phyloP scores from a whole-genome alignment of 2,888 invertebrate genomes.

The Lordiphosa andalusiaca region DNA sequence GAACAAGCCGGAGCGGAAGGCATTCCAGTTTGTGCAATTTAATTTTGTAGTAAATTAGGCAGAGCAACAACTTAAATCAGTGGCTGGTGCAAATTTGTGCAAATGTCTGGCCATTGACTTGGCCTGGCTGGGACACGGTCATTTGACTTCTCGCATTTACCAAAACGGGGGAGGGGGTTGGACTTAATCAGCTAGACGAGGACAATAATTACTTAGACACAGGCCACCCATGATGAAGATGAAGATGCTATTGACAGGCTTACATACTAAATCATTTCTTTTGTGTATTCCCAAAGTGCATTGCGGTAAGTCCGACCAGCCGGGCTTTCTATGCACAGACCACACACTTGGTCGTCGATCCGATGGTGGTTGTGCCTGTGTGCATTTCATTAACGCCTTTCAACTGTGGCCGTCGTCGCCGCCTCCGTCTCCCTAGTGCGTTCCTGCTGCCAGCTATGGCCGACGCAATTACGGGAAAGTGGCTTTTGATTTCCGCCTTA shows the following conservation, averaged over 20 bases:
- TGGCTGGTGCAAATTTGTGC: constrained; percentile 52
- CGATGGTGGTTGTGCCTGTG: constrained; percentile 9
- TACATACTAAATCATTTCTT: constrained; percentile 3
- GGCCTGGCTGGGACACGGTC: constrained; percentile 8
- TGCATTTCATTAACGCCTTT: constrained; percentile 65
- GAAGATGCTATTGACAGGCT: neutral
- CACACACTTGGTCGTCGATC: no score
- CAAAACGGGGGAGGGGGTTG: neutral
- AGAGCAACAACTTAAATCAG: constrained; percentile 54
- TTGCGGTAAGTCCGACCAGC: neutral
- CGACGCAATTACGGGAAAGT: constrained; percentile 55
- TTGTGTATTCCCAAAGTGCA: constrained; percentile 6
- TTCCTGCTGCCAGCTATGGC: constrained; percentile 18
- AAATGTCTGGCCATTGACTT: constrained; percentile 32
- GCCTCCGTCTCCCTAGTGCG: constrained; percentile 21
- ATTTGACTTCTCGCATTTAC: constrained; percentile 33
- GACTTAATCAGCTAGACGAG: constrained; percentile 5
- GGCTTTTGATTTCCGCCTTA: constrained; percentile 57
- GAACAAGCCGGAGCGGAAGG: constrained; percentile 48
- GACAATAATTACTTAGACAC: constrained; percentile 4
- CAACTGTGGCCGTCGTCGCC: no score
- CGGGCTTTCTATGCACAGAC: neutral
- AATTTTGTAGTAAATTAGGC: constrained; percentile 66
- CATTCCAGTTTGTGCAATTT: constrained; percentile 56
- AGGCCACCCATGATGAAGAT: neutral